phyloP scores from a whole-genome alignment of 2,888 invertebrate species.

The Eucera pruinosa region DNA sequence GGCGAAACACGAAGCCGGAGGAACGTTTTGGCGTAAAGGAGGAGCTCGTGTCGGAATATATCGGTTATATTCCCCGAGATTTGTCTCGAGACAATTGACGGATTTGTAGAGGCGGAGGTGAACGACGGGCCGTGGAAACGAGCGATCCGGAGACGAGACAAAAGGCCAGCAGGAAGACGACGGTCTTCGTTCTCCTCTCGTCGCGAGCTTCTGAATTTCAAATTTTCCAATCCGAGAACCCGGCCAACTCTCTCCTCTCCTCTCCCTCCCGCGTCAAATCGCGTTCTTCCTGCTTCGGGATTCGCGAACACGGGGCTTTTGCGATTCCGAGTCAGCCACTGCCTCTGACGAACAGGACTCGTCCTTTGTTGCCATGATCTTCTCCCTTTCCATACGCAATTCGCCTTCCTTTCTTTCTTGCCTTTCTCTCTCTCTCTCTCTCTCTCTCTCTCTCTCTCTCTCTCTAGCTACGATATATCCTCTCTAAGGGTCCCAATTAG shows the following conservation, averaged over 20 bases:
- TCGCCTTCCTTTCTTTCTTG: constrained; percentile 4
- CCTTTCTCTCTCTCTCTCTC: neutral
- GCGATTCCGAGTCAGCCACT: constrained; percentile 35
- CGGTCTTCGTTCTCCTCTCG: constrained; percentile 37
- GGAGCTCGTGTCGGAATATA: constrained; percentile 62
- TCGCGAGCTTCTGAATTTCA: constrained; percentile 81
- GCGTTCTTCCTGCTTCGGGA: constrained; percentile 42
- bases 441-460: neutral
- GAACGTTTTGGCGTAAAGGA: neutral
- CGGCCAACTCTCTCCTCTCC: constrained; percentile 38
- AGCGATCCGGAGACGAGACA: constrained; percentile 69
- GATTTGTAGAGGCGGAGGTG: constrained; percentile 81
- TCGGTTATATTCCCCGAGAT: constrained; percentile 76
- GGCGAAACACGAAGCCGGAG: constrained; percentile 17
- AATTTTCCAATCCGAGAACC: constrained; percentile 73
- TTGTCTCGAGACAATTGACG: constrained; percentile 84
- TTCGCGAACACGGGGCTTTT: constrained; percentile 31
- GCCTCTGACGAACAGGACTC: constrained; percentile 36
- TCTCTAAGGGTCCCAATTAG: constrained; percentile 82
- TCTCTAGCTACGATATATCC: constrained; percentile 39
- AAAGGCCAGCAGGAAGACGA: constrained; percentile 69
- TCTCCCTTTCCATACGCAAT: neutral
- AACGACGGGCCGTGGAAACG: constrained; percentile 56
- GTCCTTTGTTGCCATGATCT: constrained; percentile 59
- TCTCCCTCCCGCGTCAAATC: neutral